These are phyloP conservation scores for Eupeodes luniger DNA, from an alignment of 2,888 invertebrate genomes.

Conservation along the genomic window DNA sequence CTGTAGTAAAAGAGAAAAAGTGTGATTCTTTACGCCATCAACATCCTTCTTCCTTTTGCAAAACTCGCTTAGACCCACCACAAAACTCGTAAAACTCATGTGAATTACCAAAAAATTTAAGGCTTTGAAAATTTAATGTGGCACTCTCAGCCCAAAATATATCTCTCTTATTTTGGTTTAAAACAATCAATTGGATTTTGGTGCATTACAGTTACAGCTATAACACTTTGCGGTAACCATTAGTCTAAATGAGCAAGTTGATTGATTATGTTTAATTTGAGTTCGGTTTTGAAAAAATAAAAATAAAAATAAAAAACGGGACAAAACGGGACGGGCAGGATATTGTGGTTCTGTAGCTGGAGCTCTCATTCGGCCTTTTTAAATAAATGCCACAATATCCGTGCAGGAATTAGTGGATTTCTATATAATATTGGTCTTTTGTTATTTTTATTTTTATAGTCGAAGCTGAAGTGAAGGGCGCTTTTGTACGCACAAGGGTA, in stretches of 20 bases:
- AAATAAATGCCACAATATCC: conserved; percentile 22
- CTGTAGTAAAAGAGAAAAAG: conserved; percentile 22
- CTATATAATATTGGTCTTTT: conserved; percentile 1
- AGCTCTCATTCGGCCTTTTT: not conserved
- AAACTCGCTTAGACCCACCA: not conserved
- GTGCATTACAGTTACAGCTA: conserved; percentile 11
- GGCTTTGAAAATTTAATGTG: conserved; percentile 33
- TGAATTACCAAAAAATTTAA: not conserved
- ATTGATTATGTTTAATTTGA: conserved; percentile 26
- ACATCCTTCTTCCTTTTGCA: conserved; percentile 8
- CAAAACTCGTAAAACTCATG: not conserved
- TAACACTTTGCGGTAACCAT: conserved; percentile 28
- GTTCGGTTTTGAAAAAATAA: not conserved
- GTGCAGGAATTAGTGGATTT: not conserved
- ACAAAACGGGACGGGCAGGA: not conserved
- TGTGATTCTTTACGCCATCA: conserved; percentile 34
- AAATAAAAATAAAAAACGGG: not conserved
- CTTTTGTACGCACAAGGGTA: not conserved
- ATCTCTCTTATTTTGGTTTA: not conserved
- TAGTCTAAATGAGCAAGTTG: conserved; percentile 32
- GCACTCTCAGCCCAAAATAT: not conserved
- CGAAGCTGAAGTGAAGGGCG: not conserved
- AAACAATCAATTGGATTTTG: conserved; percentile 23
- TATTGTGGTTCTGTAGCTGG: conserved; percentile 19
- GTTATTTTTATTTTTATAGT: not conserved